phyloP scores from a whole-genome alignment of 2,797 vertebrate genomes.

The Spinus pinus region DNA sequence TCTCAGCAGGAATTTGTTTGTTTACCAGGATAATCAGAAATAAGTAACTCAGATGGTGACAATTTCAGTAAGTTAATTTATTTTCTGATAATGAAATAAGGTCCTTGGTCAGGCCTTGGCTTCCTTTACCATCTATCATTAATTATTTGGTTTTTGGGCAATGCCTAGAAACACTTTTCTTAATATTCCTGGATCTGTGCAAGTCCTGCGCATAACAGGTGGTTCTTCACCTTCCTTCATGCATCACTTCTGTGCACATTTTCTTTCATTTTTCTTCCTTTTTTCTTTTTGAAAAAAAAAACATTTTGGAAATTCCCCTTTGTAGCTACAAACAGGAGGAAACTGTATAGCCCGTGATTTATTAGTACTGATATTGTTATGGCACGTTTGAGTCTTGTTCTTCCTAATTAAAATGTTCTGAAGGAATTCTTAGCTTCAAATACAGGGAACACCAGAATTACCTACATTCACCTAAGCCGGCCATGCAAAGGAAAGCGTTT shows the following conservation, averaged over 20 bases:
- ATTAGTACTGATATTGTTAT: neutral
- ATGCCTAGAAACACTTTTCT: neutral
- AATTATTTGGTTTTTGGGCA: neutral
- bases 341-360: neutral
- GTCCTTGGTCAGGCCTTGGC: neutral
- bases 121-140: neutral
- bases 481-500: neutral
- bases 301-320: conserved; percentile 1
- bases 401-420: neutral
- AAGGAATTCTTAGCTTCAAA: neutral
- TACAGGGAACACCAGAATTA: neutral
- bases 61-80: conserved; percentile 26
- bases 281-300: neutral
- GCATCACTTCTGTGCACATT: neutral
- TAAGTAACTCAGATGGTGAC: conserved; percentile 7
- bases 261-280: neutral
- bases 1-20: conserved; percentile 33
- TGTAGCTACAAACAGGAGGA: neutral
- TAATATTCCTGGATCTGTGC: neutral
- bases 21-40: conserved; percentile 40
- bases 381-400: conserved; percentile 4
- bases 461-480: too few relatives aligned
- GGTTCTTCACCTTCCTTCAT: neutral
- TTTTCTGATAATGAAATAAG: conserved; percentile 24
- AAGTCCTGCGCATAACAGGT: neutral